Evolutionary conservation across 2,113 vertebrate species (phyloP).

Genomic region (Paraplagusia blochii): DNA sequence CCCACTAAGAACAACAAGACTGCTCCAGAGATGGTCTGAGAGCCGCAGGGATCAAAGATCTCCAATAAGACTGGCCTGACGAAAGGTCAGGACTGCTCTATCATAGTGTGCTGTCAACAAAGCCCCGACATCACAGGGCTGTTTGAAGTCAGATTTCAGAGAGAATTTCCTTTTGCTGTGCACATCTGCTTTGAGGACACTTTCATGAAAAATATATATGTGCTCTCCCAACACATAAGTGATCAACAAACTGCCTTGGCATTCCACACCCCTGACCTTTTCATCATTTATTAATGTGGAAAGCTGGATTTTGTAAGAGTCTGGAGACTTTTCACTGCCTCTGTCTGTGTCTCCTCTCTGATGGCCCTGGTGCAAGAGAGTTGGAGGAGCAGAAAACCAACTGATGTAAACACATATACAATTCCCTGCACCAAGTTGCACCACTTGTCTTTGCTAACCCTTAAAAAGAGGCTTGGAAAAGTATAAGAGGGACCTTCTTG

Average conservation of each 20-base stretch:
- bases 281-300: slow-evolving; percentile 14
- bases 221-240: background rate
- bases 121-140: slow-evolving; percentile 22
- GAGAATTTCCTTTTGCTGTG: slow-evolving; percentile 12
- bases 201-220: slow-evolving; percentile 4
- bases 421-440: slow-evolving; percentile 39
- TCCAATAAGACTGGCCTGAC: slow-evolving; percentile 22
- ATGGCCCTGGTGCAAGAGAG: background rate
- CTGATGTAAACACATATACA: slow-evolving; percentile 47
- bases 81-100: slow-evolving; percentile 49
- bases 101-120: slow-evolving; percentile 11
- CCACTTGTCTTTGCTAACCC: slow-evolving; percentile 49
- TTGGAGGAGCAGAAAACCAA: slow-evolving; percentile 16
- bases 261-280: slow-evolving; percentile 14
- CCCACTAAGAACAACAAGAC: slow-evolving; percentile 16
- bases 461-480: slow-evolving; percentile 39
- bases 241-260: slow-evolving; percentile 1
- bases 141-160: slow-evolving; percentile 29
- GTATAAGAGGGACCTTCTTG: slow-evolving; percentile 44
- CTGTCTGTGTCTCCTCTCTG: background rate
- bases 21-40: background rate
- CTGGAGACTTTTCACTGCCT: slow-evolving; percentile 11
- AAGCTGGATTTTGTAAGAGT: background rate
- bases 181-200: slow-evolving; percentile 14
- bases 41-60: slow-evolving; percentile 41